Conservation (phyloP, 2,888 invertebrate species). For the Trypoxylon attenuatum region DNA sequence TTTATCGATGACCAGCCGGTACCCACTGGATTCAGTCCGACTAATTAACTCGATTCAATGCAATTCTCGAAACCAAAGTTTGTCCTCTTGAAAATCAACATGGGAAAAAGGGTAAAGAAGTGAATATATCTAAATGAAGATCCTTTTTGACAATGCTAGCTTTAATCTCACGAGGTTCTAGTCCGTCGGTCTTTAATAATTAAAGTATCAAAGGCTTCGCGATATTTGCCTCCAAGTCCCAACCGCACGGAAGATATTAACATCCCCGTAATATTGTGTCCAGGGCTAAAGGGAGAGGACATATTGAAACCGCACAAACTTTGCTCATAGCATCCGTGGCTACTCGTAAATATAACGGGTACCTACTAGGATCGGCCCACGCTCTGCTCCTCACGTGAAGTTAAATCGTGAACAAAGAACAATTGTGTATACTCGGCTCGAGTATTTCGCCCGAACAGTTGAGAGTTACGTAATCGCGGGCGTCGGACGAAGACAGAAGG, state of each 20-base stretch:
- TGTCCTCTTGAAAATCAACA: constrained; percentile 2
- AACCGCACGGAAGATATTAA: constrained; percentile 72
- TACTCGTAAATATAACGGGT: constrained; percentile 55
- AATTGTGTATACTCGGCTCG: too few relatives aligned
- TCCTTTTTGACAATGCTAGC: too few relatives aligned
- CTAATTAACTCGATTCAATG: constrained; percentile 48
- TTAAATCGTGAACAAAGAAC: neutral
- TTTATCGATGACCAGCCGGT: constrained; percentile 41
- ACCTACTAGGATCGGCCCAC: constrained; percentile 38
- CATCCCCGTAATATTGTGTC: constrained; percentile 71
- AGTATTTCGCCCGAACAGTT: neutral
- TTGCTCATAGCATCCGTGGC: constrained; percentile 66
- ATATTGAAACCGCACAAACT: constrained; percentile 74
- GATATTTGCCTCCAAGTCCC: constrained; percentile 59
- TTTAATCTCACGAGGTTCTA: constrained; percentile 22
- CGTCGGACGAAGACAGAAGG: neutral
- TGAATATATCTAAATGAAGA: too few relatives aligned
- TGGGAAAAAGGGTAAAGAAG: neutral
- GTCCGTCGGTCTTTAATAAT: constrained; percentile 47
- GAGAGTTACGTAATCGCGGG: too few relatives aligned
- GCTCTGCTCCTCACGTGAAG: constrained; percentile 3
- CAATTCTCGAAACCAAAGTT: constrained; percentile 21
- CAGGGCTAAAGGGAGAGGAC: constrained; percentile 65
- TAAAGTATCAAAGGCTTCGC: constrained; percentile 61
- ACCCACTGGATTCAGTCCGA: constrained; percentile 48